Conservation (phyloP, 2,113 vertebrate species). For the Drymodes brunneopygia region DNA sequence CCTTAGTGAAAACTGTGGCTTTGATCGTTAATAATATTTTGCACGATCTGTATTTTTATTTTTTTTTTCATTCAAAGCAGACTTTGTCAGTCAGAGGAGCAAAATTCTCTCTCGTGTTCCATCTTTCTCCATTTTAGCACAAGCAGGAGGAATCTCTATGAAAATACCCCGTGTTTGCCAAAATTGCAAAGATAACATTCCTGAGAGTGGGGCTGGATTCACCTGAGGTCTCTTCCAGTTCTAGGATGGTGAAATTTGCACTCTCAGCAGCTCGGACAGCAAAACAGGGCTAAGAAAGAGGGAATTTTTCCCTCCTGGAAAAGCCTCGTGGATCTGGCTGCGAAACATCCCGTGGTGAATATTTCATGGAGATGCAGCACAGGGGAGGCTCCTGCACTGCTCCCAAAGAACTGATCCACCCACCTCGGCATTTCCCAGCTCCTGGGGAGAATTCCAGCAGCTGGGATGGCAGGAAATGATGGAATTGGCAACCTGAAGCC, state of each 20-base stretch:
- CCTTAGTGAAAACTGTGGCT: slow-evolving; percentile 36
- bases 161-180: slow-evolving; percentile 43
- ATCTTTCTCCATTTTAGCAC: neutral
- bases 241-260: neutral
- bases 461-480: neutral
- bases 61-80: neutral
- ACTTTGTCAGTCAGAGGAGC: slow-evolving; percentile 27
- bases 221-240: slow-evolving; percentile 26
- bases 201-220: slow-evolving; percentile 31
- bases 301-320: slow-evolving; percentile 15
- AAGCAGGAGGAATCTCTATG: slow-evolving; percentile 34
- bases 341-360: neutral
- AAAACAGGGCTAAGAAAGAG: neutral
- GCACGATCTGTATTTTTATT: neutral
- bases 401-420: neutral
- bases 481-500: neutral
- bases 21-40: slow-evolving; percentile 64
- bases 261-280: slow-evolving; percentile 24
- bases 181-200: slow-evolving; percentile 61
- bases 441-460: neutral
- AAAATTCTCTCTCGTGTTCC: neutral
- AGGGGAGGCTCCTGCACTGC: neutral
- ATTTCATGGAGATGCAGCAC: neutral
- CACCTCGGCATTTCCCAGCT: neutral
- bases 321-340: neutral